Evolutionary conservation across 1,140 invertebrate species (phyloP), one percentile per base, ranked within the genome.

Genomic region (Liolophura sinensis): DNA sequence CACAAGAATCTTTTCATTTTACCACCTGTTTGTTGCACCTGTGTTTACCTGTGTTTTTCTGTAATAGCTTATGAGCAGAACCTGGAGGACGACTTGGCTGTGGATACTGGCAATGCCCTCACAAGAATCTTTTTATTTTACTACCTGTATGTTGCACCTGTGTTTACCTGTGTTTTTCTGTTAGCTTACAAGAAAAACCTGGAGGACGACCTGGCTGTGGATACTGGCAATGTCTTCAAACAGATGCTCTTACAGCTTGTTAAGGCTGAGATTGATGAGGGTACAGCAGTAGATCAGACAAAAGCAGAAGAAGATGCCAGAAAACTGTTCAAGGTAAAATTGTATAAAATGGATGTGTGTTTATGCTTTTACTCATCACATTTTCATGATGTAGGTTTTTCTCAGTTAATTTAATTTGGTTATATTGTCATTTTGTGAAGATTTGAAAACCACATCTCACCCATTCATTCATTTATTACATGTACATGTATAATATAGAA

Each of bases 171-270:
- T 60, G 73, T 90, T 31, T 57, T 22, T 46, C 46, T 70, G 64
- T n/a, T 92, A 75, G 92, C 91, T 77, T 96, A 92, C 76, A 91
- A 90, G 72, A 93, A 94, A 84, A 88, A 91, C 63, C 84, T 97
- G 70, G 92, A 93, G 77, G 89, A 87, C 68, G 93, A 90, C 89
- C 91, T 97, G 62, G 89, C 94, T 91, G 91, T 89, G 74, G 93
- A 95, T 84, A 94, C 92, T 65, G 93, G 92, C 74, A 93, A 93
- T 70, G 92, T 94, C 87, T 94, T 95, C 88, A 93, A 91, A 87
- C 91, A 90, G 85, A 89, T 93, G 79, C 88, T 95, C 76, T 87
- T 95, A 18, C 58, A 71, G 27, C 55, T 70, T 22, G 52, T 72
- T 22, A 70, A 70, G 40, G 62, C 67, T 51, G 70, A 73, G 20